Evolutionary conservation across 2,888 invertebrate species (phyloP).

Genomic region (Timema podura): DNA sequence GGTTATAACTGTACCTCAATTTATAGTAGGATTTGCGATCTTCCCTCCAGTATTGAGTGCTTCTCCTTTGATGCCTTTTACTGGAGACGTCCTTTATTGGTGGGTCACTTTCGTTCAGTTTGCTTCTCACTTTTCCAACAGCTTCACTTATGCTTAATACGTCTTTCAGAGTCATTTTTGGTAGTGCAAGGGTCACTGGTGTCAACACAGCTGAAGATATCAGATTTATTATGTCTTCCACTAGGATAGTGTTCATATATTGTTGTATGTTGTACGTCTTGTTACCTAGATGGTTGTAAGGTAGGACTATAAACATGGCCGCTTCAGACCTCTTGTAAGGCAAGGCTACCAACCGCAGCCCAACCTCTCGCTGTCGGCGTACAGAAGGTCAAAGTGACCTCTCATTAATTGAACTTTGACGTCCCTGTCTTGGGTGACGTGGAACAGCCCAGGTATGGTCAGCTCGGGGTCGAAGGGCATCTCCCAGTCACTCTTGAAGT

Average conservation of each 20-base stretch:
- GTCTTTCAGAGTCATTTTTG: constrained; percentile 41
- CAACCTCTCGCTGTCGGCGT: constrained; percentile 39
- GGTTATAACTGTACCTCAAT: too few species aligned
- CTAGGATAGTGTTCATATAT: constrained; percentile 36
- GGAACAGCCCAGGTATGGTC: constrained; percentile 41
- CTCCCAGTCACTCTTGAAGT: constrained; percentile 48
- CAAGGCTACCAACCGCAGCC: constrained; percentile 44
- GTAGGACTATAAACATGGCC: constrained; percentile 42
- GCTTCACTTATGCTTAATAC: constrained; percentile 40
- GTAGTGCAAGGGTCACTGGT: constrained; percentile 34
- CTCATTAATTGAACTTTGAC: constrained; percentile 41
- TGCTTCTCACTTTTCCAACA: constrained; percentile 4
- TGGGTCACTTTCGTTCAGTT: constrained; percentile 6
- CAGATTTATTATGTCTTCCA: constrained; percentile 37
- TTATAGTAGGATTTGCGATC: too few species aligned
- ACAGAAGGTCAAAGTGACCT: constrained; percentile 38
- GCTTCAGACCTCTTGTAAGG: constrained; percentile 47
- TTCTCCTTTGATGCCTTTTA: too few species aligned
- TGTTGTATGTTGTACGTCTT: constrained; percentile 28
- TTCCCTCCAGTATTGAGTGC: too few species aligned
- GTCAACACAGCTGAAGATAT: constrained; percentile 34
- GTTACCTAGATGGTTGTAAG: constrained; percentile 8
- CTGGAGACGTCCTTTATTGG: too few species aligned
- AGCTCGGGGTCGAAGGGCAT: constrained; percentile 44
- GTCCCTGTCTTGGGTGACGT: constrained; percentile 31